A percentile compares a stretch with the other conserved stretches of the same genome.
Evolutionary conservation across 53 echinoderm and acorn worm species (phyloP).

Genomic region (Apostichopus leukothele): DNA sequence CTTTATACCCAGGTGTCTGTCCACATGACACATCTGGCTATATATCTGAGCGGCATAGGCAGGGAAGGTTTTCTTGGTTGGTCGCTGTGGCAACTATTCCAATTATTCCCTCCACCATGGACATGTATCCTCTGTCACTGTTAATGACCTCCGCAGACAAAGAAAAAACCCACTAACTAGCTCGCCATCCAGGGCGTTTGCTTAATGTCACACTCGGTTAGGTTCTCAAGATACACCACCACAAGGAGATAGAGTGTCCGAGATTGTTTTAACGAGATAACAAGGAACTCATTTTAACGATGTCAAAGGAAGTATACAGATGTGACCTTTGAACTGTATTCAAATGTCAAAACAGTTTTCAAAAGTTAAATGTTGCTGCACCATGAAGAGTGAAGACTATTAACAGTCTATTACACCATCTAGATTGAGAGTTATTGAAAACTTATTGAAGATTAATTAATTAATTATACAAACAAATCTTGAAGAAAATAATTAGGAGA

Average conservation of each 20-base stretch:
- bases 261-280: slow-evolving; percentile 30
- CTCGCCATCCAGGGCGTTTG: background rate
- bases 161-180: background rate
- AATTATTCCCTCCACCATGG: background rate
- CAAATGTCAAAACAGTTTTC: too few species aligned
- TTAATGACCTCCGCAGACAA: slow-evolving; percentile 35
- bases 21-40: background rate
- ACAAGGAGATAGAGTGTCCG: background rate
- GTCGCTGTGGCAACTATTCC: slow-evolving; percentile 2
- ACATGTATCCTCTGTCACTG: slow-evolving; percentile 25
- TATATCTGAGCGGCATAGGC: background rate
- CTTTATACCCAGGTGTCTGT: slow-evolving; percentile 19
- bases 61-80: background rate
- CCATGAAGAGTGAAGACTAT: too few species aligned
- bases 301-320: too few species aligned
- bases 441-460: too few species aligned
- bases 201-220: slow-evolving; percentile 9
- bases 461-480: too few species aligned
- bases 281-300: background rate
- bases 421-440: too few species aligned
- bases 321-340: too few species aligned
- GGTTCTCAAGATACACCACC: background rate
- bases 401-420: too few species aligned
- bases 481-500: background rate
- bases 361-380: too few species aligned